phyloP scores from a whole-genome alignment of 2,113 vertebrate species.

The Nerophis ophidion region DNA sequence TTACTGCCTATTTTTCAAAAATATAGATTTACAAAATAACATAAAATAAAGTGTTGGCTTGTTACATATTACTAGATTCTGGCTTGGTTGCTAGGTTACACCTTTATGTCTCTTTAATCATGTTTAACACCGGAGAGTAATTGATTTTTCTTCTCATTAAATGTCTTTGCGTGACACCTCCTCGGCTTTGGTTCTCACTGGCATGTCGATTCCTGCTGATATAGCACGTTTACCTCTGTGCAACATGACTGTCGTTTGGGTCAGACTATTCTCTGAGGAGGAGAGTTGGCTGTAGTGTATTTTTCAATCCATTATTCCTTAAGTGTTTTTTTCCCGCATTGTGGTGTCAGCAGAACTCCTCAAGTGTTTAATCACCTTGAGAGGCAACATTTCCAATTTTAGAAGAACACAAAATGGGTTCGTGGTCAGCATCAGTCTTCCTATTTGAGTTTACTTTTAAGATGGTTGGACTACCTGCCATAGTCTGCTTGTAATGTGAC shows the following conservation, averaged over 20 bases:
- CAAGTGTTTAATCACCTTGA: no score
- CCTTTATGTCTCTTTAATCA: background rate
- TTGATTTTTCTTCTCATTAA: constrained; percentile 10
- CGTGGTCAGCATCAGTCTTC: constrained; percentile 3
- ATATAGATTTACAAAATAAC: background rate
- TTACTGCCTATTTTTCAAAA: no score
- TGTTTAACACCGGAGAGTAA: constrained; percentile 3
- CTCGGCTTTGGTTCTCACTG: background rate
- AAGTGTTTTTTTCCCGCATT: background rate
- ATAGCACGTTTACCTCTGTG: background rate
- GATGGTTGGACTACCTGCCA: constrained; percentile 37
- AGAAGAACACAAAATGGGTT: constrained; percentile 8
- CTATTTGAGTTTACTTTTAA: constrained; percentile 11
- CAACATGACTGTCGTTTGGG: background rate
- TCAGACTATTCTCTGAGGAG: background rate
- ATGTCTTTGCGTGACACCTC: background rate
- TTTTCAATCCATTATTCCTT: background rate
- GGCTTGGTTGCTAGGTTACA: background rate
- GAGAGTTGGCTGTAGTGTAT: background rate
- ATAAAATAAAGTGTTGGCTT: no score
- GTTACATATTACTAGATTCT: background rate
- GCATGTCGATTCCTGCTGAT: background rate
- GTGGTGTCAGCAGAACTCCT: background rate
- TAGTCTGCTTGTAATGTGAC: constrained; percentile 14
- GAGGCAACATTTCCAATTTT: background rate